Base-by-base conservation (phyloP, 1,140 invertebrate species). In the Drosophila yakuba region DNA sequence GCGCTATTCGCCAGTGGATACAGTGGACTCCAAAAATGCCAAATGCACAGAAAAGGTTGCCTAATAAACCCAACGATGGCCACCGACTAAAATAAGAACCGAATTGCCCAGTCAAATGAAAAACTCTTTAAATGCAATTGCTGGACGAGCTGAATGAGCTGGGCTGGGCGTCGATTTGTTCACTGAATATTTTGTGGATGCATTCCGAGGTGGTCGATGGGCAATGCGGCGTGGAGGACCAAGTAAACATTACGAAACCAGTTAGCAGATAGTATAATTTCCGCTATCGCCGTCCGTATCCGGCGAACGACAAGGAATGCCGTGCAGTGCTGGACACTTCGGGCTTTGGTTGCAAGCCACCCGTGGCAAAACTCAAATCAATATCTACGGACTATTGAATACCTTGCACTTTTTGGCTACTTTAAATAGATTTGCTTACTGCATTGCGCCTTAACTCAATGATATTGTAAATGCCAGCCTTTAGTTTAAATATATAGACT, bases 81-180 rank as follows among this genome's bases (percentile, higher is more conserved):
- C 17, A n/a, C 45, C 52, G 41, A 17, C 38, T 23, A 15, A 43
- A 74, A 35, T 20, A 62, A 51, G 45, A 72, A 39, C 47, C 51
- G 58, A 78, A 88, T 85, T 86, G 82, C 62, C 38, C 79, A 86
- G 83, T 88, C 79, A 79, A 86, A 88, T 86, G 82, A 88, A 86
- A 88, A 86, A 79, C 82, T 88, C 82, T 86, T 86, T 86, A 89
- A 86, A 88, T 88, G 79, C 82, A 86, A 88, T 86, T 86, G 83
- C 80, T 25, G 25, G 25, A 4, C 25, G 4, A 4, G 23, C 3
- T 4, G 23, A 17, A 17, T 17, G 17, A 17, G 4, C 25, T 4
- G 88, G 83, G 74, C 82, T 83, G 74, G 76, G 75, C 66, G 83
- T 83, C 82, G 82, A 86, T 86, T 88, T 86, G 84, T 52, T 89